Evolutionary conservation across 2,113 vertebrate species (phyloP).

Genomic region (Anolis sagrei): DNA sequence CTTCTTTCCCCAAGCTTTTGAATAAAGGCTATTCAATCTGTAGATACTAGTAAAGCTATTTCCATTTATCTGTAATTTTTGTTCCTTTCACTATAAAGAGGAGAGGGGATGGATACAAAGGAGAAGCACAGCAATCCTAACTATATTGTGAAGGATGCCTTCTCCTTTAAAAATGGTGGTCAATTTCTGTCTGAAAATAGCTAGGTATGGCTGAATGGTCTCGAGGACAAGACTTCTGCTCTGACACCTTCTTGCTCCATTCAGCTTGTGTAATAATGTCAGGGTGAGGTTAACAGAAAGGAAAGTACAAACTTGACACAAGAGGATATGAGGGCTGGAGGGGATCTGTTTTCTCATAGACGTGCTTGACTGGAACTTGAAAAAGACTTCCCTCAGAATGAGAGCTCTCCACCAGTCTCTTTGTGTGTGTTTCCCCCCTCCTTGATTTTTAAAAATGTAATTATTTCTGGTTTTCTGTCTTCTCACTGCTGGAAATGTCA

Average conservation of each 20-base stretch:
- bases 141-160: neutral
- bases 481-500: constrained; percentile 62
- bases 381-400: constrained; percentile 30
- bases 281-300: neutral
- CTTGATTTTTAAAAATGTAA: constrained; percentile 49
- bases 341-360: neutral
- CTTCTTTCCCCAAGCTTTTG: no score
- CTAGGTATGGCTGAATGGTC: neutral
- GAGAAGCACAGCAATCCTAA: neutral
- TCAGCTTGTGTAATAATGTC: neutral
- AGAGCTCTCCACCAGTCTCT: constrained; percentile 30
- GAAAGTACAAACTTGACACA: neutral
- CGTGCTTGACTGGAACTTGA: constrained; percentile 20
- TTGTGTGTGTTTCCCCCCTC: neutral
- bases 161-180: neutral
- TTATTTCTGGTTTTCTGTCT: constrained; percentile 66
- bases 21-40: neutral
- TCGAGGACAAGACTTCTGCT: neutral
- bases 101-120: neutral
- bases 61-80: neutral
- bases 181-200: neutral
- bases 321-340: neutral
- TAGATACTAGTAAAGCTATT: neutral
- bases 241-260: neutral
- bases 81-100: neutral